Base-by-base conservation (phyloP, 1,140 invertebrate genomes). In the Formica exsecta region DNA sequence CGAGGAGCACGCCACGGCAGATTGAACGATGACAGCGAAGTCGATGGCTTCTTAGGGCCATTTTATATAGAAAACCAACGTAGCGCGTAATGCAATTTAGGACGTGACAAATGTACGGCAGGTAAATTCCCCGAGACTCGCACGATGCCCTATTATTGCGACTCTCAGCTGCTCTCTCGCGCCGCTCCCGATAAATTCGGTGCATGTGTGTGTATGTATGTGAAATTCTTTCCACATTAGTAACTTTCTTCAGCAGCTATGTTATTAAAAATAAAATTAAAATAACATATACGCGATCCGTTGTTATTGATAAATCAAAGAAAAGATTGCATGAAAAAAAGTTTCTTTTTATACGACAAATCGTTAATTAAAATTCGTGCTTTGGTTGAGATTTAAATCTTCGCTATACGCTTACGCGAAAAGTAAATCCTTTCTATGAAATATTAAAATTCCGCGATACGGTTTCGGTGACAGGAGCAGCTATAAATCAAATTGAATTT, bases 61-160 rank as follows among this genome's bases (percentile, higher is more conserved):
- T 80, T 90, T 89, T 89, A 87, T 90, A 90, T 87, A 79, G 88
- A 90, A 73, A 90, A 79, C 87, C 80, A 89, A 90, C 89, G 88
- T 87, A 84, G 61, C 88, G 75, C 68, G 79, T 90, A 90, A 90
- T 89, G 88, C 88, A 90, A 89, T 90, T 90, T 90, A 11, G 85
- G 51, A 85, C 38, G 89, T 90, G 89, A 90, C 89, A 89, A 90
- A 90, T 89, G 89, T 85, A 41, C 61, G 61, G 87, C 87, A 90
- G 89, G 89, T 90, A 88, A 84, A 70, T 66, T 88, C 70, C 41
- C 65, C 19, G 25, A 32, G 41, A 76, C 36, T 32, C 13, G 62
- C 5, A 44, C 79, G 79, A 44, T 41, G 51, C 76, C n/a, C 38
- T 38, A 38, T 36, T 66, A 86, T 85, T 88, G 71, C 51, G 73